Base-by-base conservation (phyloP, 2,113 vertebrate genomes). In the Gymnarchus niloticus region DNA sequence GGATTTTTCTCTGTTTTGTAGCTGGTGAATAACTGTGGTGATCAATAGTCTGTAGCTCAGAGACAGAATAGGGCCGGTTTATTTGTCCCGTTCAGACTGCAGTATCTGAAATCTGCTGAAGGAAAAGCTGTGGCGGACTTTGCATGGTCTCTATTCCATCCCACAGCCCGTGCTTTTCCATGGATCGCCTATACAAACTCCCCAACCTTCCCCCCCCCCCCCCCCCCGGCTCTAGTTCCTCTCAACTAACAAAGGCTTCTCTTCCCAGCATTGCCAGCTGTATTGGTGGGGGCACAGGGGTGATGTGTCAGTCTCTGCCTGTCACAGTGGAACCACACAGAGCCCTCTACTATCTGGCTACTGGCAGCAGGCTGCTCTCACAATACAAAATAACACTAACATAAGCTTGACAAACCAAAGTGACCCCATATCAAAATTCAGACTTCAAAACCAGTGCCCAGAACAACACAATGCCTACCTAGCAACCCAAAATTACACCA, bases 261-360 rank as follows among this genome's bases (percentile, higher is more conserved):
- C 61, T 84, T 54, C 48, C 83, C 61, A 78, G 23, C 78, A 48
- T 52, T 51, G 80, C 80, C 80, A 81, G 80, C 80, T 81, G 80
- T 37, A 46, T 77, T 81, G 80, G 48, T 52, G 80, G 80, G 78
- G n/a, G 48, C 48, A 54, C 48, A 49, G 80, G 80, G 49, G 49
- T n/a, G 1, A 37, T 8, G 69, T 85, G 84, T 80, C 84, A 54
- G 69, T 56, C 84, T 46, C 37, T 56, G 84, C 84, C 84, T 85
- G 84, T 41, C 73, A 44, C 84, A 9, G 84, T 9, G 49, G 73
- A 21, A 54, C 23, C 14, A 2, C 78, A 81, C 80, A 82, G 80
- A 82, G 14, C 49, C 80, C 2, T 10, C n/a, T 51, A 37, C 51
- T 52, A 51, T 54, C n/a, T 54, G 0, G 12, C 28, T 52, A 19